These are phyloP conservation scores for Acleris laterana DNA, from an alignment of 2,888 invertebrate species.

Conservation along the genomic window DNA sequence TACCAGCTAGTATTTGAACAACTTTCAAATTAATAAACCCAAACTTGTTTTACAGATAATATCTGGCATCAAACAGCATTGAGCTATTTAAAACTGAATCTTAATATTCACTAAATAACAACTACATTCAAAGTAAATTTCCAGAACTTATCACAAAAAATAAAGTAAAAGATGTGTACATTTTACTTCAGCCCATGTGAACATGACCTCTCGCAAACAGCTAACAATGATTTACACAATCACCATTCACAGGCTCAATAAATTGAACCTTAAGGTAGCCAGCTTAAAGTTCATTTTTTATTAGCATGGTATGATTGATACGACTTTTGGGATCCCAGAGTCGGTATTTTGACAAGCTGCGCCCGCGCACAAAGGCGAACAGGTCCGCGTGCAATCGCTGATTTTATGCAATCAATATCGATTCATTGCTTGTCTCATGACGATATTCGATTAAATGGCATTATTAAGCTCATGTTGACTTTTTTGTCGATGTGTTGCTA, in stretches of 20 bases:
- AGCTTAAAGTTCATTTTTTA: slow-evolving; percentile 1
- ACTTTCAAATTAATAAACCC: too few species aligned
- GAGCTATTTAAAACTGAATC: slow-evolving; percentile 1
- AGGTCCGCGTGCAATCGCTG: slow-evolving; percentile 61
- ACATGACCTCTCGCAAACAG: slow-evolving; percentile 42
- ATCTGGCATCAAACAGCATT: slow-evolving; percentile 2
- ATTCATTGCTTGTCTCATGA: slow-evolving; percentile 62
- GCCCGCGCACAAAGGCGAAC: slow-evolving; percentile 55
- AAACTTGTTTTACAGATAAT: too few species aligned
- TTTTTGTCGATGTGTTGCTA: slow-evolving; percentile 37
- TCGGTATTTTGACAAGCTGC: slow-evolving; percentile 41
- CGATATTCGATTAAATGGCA: slow-evolving; percentile 56
- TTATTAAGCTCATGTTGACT: slow-evolving; percentile 47
- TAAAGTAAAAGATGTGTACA: slow-evolving; percentile 16
- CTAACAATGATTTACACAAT: not conserved
- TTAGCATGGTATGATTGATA: not conserved
- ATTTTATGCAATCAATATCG: slow-evolving; percentile 68
- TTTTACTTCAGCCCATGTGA: slow-evolving; percentile 35
- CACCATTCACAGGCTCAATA: not conserved
- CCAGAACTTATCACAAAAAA: too few species aligned
- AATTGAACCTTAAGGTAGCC: not conserved
- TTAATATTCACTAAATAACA: not conserved
- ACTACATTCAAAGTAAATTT: not conserved
- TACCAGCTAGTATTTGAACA: too few species aligned
- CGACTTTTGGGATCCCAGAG: slow-evolving; percentile 1